phyloP scores from a whole-genome alignment of 2,113 vertebrate genomes.

The Pygoscelis antarcticus region DNA sequence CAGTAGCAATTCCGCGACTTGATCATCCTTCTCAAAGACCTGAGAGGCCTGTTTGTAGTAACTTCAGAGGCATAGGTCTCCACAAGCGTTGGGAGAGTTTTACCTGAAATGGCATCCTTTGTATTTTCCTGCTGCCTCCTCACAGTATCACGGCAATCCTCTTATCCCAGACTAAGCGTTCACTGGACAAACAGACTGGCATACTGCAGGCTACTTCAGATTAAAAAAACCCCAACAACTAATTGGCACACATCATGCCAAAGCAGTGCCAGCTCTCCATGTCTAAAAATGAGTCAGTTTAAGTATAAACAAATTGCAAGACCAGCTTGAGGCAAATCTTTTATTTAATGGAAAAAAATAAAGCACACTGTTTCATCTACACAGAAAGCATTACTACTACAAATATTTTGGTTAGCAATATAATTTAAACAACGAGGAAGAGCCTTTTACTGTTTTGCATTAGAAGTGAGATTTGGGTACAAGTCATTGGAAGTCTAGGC shows the following conservation, averaged over 20 bases:
- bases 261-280: neutral
- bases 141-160: neutral
- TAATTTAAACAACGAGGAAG: neutral
- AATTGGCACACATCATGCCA: neutral
- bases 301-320: neutral
- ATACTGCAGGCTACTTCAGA: neutral
- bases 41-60: neutral
- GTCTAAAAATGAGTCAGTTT: constrained; percentile 10
- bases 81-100: neutral
- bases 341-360: neutral
- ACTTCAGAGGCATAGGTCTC: neutral
- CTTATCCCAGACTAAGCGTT: neutral
- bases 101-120: neutral
- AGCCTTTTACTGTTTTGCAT: neutral
- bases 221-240: neutral
- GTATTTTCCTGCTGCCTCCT: neutral
- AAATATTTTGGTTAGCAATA: neutral
- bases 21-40: neutral
- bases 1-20: neutral
- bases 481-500: neutral
- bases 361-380: neutral
- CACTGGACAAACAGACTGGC: neutral
- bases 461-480: neutral
- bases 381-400: neutral
- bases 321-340: neutral